Base-by-base conservation (phyloP, 2,113 vertebrate species). In the Chloroceryle aenea region DNA sequence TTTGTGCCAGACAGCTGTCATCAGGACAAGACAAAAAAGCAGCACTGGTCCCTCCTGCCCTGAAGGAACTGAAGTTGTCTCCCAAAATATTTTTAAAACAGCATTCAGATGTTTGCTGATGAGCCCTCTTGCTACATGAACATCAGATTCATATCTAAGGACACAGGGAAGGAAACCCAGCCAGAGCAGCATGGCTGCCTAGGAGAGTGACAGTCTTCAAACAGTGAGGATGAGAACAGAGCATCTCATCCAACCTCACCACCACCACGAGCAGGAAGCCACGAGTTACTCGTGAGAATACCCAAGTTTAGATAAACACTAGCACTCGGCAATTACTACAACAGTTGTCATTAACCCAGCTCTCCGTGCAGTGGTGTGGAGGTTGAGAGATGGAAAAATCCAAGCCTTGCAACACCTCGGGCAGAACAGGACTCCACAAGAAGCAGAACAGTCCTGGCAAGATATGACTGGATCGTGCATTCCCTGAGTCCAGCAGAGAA, bases 81-180 rank as follows among this genome's bases (percentile, higher is more conserved):
- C 96, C 80, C 73, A 90, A 95, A 93, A 85, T 80, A 92, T 75
- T 97, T 95, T 94, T 43, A 81, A 95, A 87, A 59, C 23, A 43
- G 82, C 50, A 89, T 22, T 79, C 63, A 43, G 83, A 79, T 22
- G 12, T 25, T 58, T 63, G n/a, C 5, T 2, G 15, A 56, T 67
- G 50, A 95, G 72, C 83, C 61, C 30, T 63, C 66, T 61, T 75
- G 48, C 74, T 50, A 91, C 53, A 13, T 12, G 50, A 90, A 66
- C 16, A 29, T n/a, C 45, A 84, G 63, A n/a, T 74, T 75, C 43
- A 13, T 32, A 71, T 7, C 73, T 84, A 58, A 81, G 61, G 73
- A 52, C 19, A 40, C 19, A 62, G 26, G 61, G 61, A 74, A 80
- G 42, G 80, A 86, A 81, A 67, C 16, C 62, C 73, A 90, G 88